These are phyloP conservation scores for Apamea epomidion DNA, from an alignment of 2,888 invertebrate genomes.

Conservation along the genomic window DNA sequence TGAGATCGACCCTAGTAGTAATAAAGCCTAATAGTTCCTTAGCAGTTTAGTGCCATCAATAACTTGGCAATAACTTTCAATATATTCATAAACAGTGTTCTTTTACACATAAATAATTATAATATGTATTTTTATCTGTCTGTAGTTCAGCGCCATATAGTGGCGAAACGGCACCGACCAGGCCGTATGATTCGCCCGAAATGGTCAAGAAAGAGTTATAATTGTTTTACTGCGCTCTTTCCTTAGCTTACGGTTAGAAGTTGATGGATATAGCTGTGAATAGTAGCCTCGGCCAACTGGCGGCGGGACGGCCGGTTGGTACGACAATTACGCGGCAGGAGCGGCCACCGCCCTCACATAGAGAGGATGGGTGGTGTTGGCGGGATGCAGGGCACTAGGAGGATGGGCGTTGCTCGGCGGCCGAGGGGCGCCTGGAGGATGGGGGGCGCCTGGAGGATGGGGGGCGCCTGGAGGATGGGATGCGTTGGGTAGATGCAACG, in stretches of 20 bases:
- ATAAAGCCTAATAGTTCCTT: no score
- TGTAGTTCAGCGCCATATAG: no score
- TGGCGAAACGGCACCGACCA: no score
- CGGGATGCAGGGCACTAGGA: slow-evolving; percentile 5
- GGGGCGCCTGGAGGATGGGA: background rate
- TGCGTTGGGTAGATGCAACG: slow-evolving; percentile 18
- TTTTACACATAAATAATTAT: no score
- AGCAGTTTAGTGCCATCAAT: no score
- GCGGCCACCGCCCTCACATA: slow-evolving; percentile 37
- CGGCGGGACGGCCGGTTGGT: slow-evolving; percentile 64
- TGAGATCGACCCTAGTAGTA: no score
- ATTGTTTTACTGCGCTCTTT: slow-evolving; percentile 4
- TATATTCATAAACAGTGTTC: no score
- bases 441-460: no score
- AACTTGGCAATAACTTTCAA: no score
- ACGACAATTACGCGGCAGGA: slow-evolving; percentile 55
- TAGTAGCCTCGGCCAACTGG: slow-evolving; percentile 61
- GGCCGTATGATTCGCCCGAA: background rate
- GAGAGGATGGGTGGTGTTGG: slow-evolving; percentile 17
- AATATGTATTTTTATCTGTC: no score
- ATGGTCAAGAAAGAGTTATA: background rate
- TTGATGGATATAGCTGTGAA: slow-evolving; percentile 48
- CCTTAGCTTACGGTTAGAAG: slow-evolving; percentile 59
- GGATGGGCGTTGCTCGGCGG: slow-evolving; percentile 12
- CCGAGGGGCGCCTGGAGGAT: no score